Conservation (phyloP, 1,140 invertebrate species). For the Drosophila ironensis region DNA sequence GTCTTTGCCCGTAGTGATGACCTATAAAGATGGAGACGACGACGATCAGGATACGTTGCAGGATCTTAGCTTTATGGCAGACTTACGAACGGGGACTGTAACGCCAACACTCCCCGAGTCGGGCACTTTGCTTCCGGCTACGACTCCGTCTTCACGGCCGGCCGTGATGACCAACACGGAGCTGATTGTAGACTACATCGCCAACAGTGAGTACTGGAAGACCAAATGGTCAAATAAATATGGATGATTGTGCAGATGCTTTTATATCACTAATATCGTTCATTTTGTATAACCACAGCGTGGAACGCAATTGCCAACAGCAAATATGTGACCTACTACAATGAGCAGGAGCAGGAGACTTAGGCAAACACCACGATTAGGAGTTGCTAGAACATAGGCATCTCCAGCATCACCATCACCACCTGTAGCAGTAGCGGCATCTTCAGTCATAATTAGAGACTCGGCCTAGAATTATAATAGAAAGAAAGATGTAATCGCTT, state of each 20-base stretch:
- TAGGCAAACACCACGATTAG: background rate
- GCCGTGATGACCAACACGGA: conserved; percentile 32
- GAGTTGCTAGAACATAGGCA: no score
- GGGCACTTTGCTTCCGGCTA: background rate
- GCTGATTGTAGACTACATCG: conserved; percentile 63
- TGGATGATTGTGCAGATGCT: background rate
- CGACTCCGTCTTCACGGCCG: background rate
- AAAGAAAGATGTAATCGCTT: no score
- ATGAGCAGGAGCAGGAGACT: conserved; percentile 46
- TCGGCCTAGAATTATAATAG: no score
- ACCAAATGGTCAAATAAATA: background rate
- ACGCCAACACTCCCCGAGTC: conserved; percentile 3
- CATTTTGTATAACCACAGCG: conserved; percentile 62
- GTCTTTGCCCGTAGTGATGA: conserved; percentile 34
- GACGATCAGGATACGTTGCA: conserved; percentile 42
- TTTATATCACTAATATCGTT: background rate
- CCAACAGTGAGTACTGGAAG: conserved; percentile 50
- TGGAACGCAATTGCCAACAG: conserved; percentile 82
- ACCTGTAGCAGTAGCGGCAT: background rate
- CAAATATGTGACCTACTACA: conserved; percentile 68
- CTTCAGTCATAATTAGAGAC: background rate
- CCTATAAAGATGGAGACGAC: conserved; percentile 23
- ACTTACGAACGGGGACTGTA: conserved; percentile 14
- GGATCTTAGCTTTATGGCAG: conserved; percentile 63
- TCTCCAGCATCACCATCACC: background rate